Evolutionary conservation across 2,113 vertebrate species (phyloP), one percentile per base, ranked within the genome.

Genomic region (Xiphophorus couchianus): DNA sequence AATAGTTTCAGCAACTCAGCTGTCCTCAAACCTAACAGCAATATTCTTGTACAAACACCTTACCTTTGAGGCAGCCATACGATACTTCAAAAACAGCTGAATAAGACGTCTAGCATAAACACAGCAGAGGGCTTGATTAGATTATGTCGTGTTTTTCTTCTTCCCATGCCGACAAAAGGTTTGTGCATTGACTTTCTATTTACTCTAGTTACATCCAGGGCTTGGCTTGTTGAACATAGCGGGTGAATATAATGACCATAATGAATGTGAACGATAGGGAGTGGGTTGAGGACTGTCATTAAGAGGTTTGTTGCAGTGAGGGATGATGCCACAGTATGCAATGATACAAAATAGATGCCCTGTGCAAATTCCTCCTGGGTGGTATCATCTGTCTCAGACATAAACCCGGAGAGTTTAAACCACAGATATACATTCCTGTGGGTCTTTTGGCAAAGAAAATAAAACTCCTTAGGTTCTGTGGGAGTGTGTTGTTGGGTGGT

Each of bases 231-330:
- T 84, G 76, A 77, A 70, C 66, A 66, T 62, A 60, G 81, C 69
- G 84, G 85, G 70, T 44, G 67, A 69, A 65, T 78, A 11, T 88
- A 88, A 90, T 88, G 78, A 87, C 83, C 86, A 77, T 91, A 88
- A 92, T 91, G 85, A 92, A 74, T 75, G 81, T 79, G 71, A 76
- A 82, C 68, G 51, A 48, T 71, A 78, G 25, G 25, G 51, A 79
- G 82, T 76, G 73, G 77, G 82, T 30, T 73, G 81, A 84, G 76
- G 88, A 78, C 78, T 84, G 76, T 82, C 78, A 89, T 90, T 86
- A 80, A 42, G 74, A 72, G 51, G 72, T 67, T 85, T 66, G 70
- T 76, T 83, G n/a, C 72, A 74, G 78, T 69, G 44, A 48, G 75
- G 74, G 74, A 71, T 84, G 64, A 90, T 83, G 67, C 80, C 70